Percentiles rank a stretch among this genome's conserved stretches.
phyloP scores from a whole-genome alignment of 2,113 vertebrate genomes.

The Pluvialis apricaria region DNA sequence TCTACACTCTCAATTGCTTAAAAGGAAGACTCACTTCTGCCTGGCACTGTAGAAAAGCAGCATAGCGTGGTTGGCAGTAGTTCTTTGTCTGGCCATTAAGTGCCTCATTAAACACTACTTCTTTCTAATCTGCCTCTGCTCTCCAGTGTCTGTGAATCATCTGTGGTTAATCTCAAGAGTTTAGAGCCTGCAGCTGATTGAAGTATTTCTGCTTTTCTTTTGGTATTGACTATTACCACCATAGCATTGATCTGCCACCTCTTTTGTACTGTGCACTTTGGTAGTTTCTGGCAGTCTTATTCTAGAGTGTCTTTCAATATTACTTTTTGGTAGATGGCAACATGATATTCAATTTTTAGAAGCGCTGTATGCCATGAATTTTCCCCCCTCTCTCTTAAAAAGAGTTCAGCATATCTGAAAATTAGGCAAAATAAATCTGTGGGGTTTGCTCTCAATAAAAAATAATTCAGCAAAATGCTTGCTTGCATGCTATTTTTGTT shows the following conservation, averaged over 20 bases:
- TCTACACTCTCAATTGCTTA: background rate
- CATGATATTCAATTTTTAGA: background rate
- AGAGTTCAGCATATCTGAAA: background rate
- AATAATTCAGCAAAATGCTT: background rate
- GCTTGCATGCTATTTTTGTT: background rate
- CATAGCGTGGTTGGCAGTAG: fast-evolving
- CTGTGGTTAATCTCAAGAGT: background rate
- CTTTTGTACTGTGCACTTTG: background rate
- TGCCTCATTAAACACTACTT: background rate
- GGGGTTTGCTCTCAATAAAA: background rate
- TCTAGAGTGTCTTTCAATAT: background rate
- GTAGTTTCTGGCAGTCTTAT: background rate
- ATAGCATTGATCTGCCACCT: background rate
- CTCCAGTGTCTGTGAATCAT: background rate
- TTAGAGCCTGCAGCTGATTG: background rate
- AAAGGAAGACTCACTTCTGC: background rate
- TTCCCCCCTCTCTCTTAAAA: background rate
- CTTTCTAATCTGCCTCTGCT: background rate
- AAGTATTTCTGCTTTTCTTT: background rate
- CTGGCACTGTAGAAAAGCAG: background rate
- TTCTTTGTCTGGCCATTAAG: background rate
- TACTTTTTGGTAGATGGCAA: background rate
- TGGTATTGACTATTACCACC: background rate
- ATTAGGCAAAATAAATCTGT: background rate
- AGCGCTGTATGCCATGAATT: background rate